Base-by-base conservation (phyloP, 2,797 vertebrate genomes). In the Allobates femoralis region DNA sequence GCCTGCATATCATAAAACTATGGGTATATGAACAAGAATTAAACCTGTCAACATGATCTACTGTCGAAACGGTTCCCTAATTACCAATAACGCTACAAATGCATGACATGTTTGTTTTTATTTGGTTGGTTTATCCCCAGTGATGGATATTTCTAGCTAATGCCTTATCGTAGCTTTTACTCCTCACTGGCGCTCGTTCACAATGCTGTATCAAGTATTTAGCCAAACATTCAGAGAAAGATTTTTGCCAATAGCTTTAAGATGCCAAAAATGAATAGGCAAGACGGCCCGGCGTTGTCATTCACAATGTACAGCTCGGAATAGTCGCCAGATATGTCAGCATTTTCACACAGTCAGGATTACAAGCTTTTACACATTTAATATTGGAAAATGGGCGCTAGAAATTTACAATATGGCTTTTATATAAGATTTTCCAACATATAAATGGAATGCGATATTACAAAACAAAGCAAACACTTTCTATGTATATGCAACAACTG, bases 231-330 rank as follows among this genome's bases (percentile, higher is more conserved):
- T 79, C 41, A 26, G 71, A 50, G 21, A 5, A 56, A n/a, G 30
- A 51, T 32, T 53, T 26, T 53, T 46, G 76, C 34, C 51, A 67
- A 46, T 58, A 30, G 58, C 67, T 56, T 75, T 78, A 16, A 23
- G 4, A n/a, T 78, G 76, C 51, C 64, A 71, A 37, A 37, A 79
- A 26, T 79, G n/a, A 56, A 79, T 23, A 46, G 37, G 23, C 58
- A 78, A 18, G 50, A 64, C 3, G 55, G 64, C 46, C 51, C 30
- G 28, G 16, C 23, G 18, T n/a, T 79, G 64, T 71, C 50, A 69
- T 18, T 55, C 5, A 67, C 15, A 76, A 69, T 85, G 46, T 62
- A 78, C 66, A 11, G 30, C 84, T 85, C 56, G 67, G 15, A 34
- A 21, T 58, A 76, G 69, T 23, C 69, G 15, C 30, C 10, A 26